Evolutionary conservation across 1,140 invertebrate species (phyloP), one percentile per base, ranked within the genome.

Genomic region (Drosophila ercepeae): DNA sequence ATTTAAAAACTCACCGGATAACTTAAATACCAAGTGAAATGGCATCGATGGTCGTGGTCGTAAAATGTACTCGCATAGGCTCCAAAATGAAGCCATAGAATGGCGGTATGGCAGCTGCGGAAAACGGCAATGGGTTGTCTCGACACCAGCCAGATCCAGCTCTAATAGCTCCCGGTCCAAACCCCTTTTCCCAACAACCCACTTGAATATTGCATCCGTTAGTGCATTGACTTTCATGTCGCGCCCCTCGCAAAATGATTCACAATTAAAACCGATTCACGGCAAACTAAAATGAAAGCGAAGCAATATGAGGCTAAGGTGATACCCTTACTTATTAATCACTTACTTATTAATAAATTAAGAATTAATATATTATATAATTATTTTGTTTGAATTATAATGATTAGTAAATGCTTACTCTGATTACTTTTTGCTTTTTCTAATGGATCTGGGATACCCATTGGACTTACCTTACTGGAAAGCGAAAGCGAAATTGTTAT

Each of bases 401-500:
- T n/a, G n/a, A n/a, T n/a, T n/a, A n/a, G n/a, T n/a, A n/a, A n/a
- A n/a, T n/a, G n/a, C n/a, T n/a, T n/a, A n/a, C n/a, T n/a, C n/a
- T n/a, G n/a, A n/a, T n/a, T n/a, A n/a, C n/a, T n/a, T n/a, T n/a
- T n/a, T n/a, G n/a, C n/a, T n/a, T n/a, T n/a, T 21, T 21, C 11
- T n/a, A 55, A 8, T 42, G 23, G 63, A 64, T 57, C 55, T 13
- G 39, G 29, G 25, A 52, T 39, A 39, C 36, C 36, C 36, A 39
- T 16, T 39, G 53, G 41, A 58, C 70, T 70, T 72, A 60, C 57
- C 52, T 73, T 59, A 27, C 45, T 82, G 58, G 74, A 78, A 83
- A 83, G 77, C 77, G 67, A 82, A 78, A 83, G 75, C 81, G 60
- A 86, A 84, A 84, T 69, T 64, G 58, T 79, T 79, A 76, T 84